Percentiles rank a stretch among this genome's conserved stretches.
These are phyloP conservation scores for Amphipyra tragopoginis DNA, from an alignment of 2,888 invertebrate species.

Conservation along the genomic window DNA sequence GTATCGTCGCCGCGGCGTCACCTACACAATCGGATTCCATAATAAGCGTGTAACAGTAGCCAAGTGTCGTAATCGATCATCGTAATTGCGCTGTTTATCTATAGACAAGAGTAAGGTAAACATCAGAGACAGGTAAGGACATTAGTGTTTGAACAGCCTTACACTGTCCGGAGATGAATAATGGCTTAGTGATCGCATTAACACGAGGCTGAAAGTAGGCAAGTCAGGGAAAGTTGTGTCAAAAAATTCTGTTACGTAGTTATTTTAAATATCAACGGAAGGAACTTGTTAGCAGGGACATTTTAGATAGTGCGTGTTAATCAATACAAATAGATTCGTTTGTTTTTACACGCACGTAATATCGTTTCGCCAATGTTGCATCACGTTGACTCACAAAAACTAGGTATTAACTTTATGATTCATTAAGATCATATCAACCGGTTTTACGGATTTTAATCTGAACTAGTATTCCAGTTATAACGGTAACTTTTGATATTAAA, in stretches of 20 bases:
- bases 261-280: constrained; percentile 61
- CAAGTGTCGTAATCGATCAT: constrained; percentile 82
- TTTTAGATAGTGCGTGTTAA: constrained; percentile 80
- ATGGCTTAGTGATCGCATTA: constrained; percentile 64
- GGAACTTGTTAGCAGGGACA: constrained; percentile 67
- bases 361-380: constrained; percentile 73
- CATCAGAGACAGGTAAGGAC: constrained; percentile 78
- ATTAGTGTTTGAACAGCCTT: constrained; percentile 72
- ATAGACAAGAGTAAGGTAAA: constrained; percentile 74
- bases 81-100: constrained; percentile 73
- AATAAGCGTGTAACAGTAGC: constrained; percentile 76
- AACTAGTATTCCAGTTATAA: constrained; percentile 31
- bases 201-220: constrained; percentile 41
- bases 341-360: constrained; percentile 70
- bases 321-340: constrained; percentile 73
- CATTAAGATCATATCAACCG: constrained; percentile 34
- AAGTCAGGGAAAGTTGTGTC: constrained; percentile 66
- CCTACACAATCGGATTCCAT: constrained; percentile 70
- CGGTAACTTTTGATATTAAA: constrained; percentile 21
- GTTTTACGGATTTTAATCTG: constrained; percentile 33
- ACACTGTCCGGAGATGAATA: constrained; percentile 67
- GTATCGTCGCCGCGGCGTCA: constrained; percentile 49
- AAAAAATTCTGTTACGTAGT: constrained; percentile 62
- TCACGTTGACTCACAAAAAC: constrained; percentile 70
- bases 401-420: constrained; percentile 26